These are phyloP conservation scores for Beaufortia kweichowensis DNA, from an alignment of 2,113 vertebrate species.

Conservation along the genomic window DNA sequence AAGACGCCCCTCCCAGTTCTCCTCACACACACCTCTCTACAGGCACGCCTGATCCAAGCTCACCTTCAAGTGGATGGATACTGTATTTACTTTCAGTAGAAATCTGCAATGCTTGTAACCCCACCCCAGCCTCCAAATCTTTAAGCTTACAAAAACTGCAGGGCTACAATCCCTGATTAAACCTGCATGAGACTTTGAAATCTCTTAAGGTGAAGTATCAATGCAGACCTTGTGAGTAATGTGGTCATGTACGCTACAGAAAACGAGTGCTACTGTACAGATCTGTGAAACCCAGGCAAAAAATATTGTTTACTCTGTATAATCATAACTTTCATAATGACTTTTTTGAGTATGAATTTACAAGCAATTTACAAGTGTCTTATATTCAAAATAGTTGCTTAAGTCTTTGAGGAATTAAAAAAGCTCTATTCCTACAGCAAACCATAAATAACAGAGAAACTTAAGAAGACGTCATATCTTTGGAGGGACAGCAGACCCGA, in stretches of 20 bases:
- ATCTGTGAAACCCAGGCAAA: conserved; percentile 80
- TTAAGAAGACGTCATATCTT: conserved; percentile 70
- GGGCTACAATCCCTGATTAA: conserved; percentile 50
- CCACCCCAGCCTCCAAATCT: not conserved
- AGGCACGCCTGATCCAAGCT: conserved; percentile 52
- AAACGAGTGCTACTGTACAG: conserved; percentile 77
- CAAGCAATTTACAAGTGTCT: conserved; percentile 79
- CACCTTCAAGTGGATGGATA: conserved; percentile 43
- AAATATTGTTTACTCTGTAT: conserved; percentile 77
- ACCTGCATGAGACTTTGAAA: conserved; percentile 35
- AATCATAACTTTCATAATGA: conserved; percentile 75
- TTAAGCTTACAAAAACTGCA: conserved; percentile 52
- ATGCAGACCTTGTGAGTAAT: conserved; percentile 73
- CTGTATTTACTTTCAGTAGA: conserved; percentile 49
- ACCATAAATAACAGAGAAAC: conserved; percentile 59
- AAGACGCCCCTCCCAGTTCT: conserved; percentile 22
- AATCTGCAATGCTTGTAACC: conserved; percentile 26
- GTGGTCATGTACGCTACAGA: conserved; percentile 74
- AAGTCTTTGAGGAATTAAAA: conserved; percentile 74
- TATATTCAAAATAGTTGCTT: conserved; percentile 82
- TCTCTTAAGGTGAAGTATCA: conserved; percentile 64
- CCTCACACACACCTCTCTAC: not conserved
- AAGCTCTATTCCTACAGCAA: conserved; percentile 78
- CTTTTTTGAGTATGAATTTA: conserved; percentile 78
- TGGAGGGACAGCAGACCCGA: conserved; percentile 77